Evolutionary conservation across 2,888 invertebrate species (phyloP).

Genomic region (Ceraclea dissimilis): DNA sequence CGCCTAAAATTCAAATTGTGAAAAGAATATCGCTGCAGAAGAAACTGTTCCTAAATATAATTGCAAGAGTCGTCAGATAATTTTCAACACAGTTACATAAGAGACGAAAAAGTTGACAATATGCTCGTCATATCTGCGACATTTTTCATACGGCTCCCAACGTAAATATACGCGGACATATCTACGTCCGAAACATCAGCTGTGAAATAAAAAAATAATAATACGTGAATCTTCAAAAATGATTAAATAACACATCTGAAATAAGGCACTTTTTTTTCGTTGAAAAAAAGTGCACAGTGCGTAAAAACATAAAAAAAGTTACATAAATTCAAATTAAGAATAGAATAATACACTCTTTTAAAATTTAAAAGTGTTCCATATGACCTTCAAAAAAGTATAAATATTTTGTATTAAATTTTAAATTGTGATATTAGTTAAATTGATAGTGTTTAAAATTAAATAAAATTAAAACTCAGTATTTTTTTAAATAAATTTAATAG

Average conservation of each 20-base stretch:
- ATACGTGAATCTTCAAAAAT: background rate
- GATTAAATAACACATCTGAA: background rate
- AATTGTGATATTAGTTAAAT: background rate
- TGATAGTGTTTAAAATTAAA: background rate
- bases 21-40: too few relatives aligned
- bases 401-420: background rate
- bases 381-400: background rate
- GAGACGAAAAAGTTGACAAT: background rate
- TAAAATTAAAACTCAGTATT: background rate
- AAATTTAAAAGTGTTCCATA: background rate
- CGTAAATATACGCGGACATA: background rate
- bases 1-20: too few relatives aligned
- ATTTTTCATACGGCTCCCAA: background rate
- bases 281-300: background rate
- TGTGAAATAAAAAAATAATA: background rate
- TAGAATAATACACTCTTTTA: background rate
- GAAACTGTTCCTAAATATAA: too few relatives aligned
- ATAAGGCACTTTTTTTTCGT: background rate
- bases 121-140: background rate
- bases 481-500: background rate
- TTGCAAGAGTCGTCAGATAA: background rate
- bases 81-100: background rate
- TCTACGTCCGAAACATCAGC: background rate
- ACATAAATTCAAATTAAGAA: background rate
- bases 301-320: background rate